Base-by-base conservation (phyloP, 2,888 invertebrate genomes). In the Idaea dimidiata region DNA sequence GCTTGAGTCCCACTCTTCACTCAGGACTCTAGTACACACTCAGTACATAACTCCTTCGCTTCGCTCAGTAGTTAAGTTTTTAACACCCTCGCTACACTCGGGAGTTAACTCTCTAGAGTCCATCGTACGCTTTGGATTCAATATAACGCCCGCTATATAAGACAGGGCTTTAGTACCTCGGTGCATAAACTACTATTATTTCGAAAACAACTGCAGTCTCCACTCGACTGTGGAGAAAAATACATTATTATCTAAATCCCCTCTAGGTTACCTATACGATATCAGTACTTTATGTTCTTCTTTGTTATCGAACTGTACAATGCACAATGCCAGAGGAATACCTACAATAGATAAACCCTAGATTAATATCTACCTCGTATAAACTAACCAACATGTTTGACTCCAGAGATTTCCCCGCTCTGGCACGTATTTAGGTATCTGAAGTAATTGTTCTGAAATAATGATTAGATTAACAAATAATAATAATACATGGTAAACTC, bases 321-420 rank as follows among this genome's bases (percentile, higher is more conserved):
- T 43, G 43, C 43, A 14, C 43, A 14, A 57, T 56, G 32, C 32
- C 16, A 31, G 24, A 62, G 57, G n/a, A 59, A 61, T 56, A 59
- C 43, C 43, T 43, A 43, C 43, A 43, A 43, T 64, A 70, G 67
- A 69, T 69, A 70, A 74, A 72, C 62, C 69, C 64, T 58, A 69
- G 73, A 75, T 76, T 72, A 75, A 69, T 67, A 64, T 63, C 8
- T 43, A 43, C 14, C 66, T 66, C 64, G 59, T 43, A 14, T 43
- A 43, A 43, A 43, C 43, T 10, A 2, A 43, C 10, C 43, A 72
- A 67, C 67, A 66, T 68, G 70, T 67, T 65, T 59, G 60, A 65
- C 16, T 56, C 43, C 6, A 43, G 43, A 55, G 59, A 57, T 55
- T 56, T 18, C 10, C 17, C 18, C 3, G 14, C 56, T 56, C 17